Evolutionary conservation across 2,113 vertebrate species (phyloP), one percentile per base, ranked within the genome.

Genomic region (Macaca mulatta): DNA sequence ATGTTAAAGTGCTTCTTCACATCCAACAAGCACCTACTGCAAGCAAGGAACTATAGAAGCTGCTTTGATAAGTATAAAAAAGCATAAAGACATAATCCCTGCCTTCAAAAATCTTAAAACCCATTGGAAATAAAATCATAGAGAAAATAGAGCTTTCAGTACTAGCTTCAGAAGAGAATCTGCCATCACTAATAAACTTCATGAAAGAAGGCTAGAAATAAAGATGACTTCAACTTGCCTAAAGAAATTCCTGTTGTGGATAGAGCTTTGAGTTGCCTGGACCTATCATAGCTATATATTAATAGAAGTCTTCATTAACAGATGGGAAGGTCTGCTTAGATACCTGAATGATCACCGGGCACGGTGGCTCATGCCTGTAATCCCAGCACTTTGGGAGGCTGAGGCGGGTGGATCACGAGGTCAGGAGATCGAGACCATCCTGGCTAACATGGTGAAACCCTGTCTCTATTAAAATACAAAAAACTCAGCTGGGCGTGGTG

Each of bases 41-140:
- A 43, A 11, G 17, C 30, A 81, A 64, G 91, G 50, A 67, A 55
- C 23, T 43, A 8, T 7, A 80, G 74, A 75, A 91, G 30, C n/a
- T 69, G 12, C 55, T 92, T 96, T 97, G 81, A 77, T 69, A 85
- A 38, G 13, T 69, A 48, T 59, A 78, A 80, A 97, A 48, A 35
- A 61, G 18, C 5, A 80, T 92, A 86, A 95, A 89, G 89, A 89
- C 40, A 83, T 61, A 93, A 70, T 45, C n/a, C 40, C 23, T 81
- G 48, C 22, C 43, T 94, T 97, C 94, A 92, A 94, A 89, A 77
- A 72, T 87, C 59, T 38, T 93, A 78, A 96, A 96, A 43, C 57
- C 55, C 83, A 32, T 22, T 92, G 80, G 77, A 90, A 92, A 97
- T 92, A 61, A 95, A 93, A 96, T 92, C 64, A 81, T 11, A 89